phyloP scores from a whole-genome alignment of 2,888 invertebrate genomes.

The Amorpha juglandis region DNA sequence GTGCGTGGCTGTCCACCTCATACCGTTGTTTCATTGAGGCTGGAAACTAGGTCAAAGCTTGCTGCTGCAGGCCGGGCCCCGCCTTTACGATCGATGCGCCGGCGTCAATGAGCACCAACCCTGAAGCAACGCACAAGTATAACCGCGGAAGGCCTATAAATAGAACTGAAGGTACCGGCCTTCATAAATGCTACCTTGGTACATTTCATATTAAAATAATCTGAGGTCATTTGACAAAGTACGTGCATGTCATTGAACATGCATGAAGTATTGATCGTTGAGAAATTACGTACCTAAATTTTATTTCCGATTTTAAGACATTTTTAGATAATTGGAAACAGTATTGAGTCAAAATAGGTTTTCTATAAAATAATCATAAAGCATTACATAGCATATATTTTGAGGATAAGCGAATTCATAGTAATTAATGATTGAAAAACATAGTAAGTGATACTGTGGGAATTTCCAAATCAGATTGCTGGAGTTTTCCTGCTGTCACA shows the following conservation, averaged over 20 bases:
- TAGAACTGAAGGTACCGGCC: constrained; percentile 55
- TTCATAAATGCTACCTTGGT: constrained; percentile 15
- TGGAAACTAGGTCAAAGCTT: constrained; percentile 72
- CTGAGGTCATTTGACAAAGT: not conserved
- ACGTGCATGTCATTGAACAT: not conserved
- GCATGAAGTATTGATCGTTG: not conserved
- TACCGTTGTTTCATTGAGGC: constrained; percentile 71
- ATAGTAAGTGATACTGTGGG: no score
- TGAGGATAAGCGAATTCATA: no score
- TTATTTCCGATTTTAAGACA: no score
- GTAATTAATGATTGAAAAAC: no score
- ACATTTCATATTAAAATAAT: constrained; percentile 29
- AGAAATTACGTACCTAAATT: no score
- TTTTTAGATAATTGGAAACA: no score
- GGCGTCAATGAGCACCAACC: constrained; percentile 70
- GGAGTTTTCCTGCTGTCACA: no score
- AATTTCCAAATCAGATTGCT: no score
- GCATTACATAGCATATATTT: no score
- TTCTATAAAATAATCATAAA: no score
- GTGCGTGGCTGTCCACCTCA: constrained; percentile 34
- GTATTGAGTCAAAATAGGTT: no score
- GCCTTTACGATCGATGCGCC: constrained; percentile 67
- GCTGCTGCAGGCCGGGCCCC: constrained; percentile 62
- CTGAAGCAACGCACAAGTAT: constrained; percentile 45
- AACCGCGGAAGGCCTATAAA: constrained; percentile 55